Conservation (phyloP, 2,113 vertebrate genomes). For the Microtus montanus region DNA sequence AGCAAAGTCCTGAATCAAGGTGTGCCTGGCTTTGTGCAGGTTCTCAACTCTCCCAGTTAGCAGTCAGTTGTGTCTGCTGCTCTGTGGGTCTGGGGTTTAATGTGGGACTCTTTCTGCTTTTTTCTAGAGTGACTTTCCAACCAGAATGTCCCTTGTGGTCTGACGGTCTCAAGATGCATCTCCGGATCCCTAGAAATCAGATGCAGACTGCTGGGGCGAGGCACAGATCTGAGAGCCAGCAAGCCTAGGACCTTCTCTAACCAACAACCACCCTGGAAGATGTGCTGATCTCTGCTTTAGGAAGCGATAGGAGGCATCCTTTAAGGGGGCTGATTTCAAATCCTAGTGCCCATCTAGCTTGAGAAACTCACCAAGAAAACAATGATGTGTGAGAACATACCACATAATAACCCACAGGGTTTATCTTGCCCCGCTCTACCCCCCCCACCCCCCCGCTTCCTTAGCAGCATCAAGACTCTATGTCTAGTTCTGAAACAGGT, state of each 20-base stretch:
- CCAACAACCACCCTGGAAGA: constrained; percentile 74
- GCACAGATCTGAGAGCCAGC: constrained; percentile 75
- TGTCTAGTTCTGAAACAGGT: constrained; percentile 24
- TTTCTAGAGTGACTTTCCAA: constrained; percentile 88
- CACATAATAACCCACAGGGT: background rate
- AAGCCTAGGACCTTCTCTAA: constrained; percentile 72
- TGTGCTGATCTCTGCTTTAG: constrained; percentile 74
- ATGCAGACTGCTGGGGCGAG: constrained; percentile 63
- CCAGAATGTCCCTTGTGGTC: constrained; percentile 90
- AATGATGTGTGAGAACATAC: constrained; percentile 19
- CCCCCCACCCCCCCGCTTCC: background rate
- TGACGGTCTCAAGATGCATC: constrained; percentile 81
- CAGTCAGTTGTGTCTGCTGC: background rate
- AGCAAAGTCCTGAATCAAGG: background rate
- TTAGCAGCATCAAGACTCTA: constrained; percentile 24
- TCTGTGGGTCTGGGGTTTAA: constrained; percentile 48
- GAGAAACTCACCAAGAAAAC: constrained; percentile 66
- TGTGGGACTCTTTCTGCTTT: constrained; percentile 73
- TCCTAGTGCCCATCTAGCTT: constrained; percentile 49
- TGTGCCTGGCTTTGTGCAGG: background rate
- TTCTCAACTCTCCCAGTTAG: background rate
- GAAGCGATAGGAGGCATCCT: constrained; percentile 54
- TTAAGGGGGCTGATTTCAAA: constrained; percentile 51
- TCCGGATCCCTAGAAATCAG: constrained; percentile 72
- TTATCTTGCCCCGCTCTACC: background rate